Conservation (phyloP, 2,113 vertebrate species). For the Gymnogyps californianus region DNA sequence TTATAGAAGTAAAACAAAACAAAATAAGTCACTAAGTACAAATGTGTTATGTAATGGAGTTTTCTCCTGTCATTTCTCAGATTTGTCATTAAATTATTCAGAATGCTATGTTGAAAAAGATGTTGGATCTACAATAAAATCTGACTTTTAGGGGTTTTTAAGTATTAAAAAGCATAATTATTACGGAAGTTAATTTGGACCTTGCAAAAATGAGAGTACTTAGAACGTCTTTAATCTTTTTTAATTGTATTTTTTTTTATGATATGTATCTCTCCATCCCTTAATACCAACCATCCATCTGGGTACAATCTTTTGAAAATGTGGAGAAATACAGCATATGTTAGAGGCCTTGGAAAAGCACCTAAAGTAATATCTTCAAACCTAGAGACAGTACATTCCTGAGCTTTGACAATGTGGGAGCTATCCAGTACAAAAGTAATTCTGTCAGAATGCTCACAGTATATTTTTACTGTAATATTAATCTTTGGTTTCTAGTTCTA, state of each 20-base stretch:
- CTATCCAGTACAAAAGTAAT: not conserved
- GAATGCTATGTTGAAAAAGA: not conserved
- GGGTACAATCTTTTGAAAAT: not conserved
- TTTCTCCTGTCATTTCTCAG: not conserved
- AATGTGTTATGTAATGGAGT: not conserved
- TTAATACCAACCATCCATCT: not conserved
- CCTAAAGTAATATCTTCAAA: not conserved
- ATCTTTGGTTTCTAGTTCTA: not conserved
- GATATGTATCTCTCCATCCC: not conserved
- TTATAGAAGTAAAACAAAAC: not conserved
- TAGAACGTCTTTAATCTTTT: not conserved
- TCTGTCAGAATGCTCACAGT: not conserved
- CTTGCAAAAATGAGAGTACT: not conserved
- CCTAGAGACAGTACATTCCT: not conserved
- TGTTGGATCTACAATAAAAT: not conserved
- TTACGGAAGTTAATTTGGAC: not conserved
- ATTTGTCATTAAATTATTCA: not conserved
- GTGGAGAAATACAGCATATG: not conserved
- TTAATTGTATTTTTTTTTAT: not conserved
- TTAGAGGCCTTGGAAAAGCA: not conserved
- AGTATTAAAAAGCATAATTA: not conserved
- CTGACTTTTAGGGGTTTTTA: not conserved
- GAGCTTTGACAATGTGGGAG: not conserved
- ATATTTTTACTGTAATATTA: not conserved
- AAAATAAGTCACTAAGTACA: not conserved